These are phyloP conservation scores for Vombatus ursinus DNA, from an alignment of 2,113 vertebrate genomes.

Conservation along the genomic window DNA sequence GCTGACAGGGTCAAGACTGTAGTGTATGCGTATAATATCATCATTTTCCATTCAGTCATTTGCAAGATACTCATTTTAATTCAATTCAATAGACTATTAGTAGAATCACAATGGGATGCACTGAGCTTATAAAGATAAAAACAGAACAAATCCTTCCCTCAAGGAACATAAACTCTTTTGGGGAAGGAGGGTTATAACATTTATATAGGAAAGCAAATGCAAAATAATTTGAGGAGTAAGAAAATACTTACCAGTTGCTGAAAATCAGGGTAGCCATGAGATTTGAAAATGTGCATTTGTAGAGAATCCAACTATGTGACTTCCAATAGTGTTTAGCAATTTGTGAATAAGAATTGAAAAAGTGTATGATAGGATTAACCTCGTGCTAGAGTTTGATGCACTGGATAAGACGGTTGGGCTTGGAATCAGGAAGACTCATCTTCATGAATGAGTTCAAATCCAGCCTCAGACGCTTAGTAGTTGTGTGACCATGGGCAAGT, in stretches of 20 bases:
- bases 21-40: neutral
- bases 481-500: no score
- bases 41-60: constrained; percentile 20
- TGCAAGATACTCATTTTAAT: neutral
- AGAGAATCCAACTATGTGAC: neutral
- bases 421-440: no score
- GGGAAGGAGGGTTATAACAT: neutral
- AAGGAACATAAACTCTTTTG: neutral
- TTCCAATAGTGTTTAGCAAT: neutral
- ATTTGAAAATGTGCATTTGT: neutral
- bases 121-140: neutral
- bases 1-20: neutral
- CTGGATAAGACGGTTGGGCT: no score
- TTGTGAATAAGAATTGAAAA: neutral
- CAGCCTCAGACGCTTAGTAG: no score
- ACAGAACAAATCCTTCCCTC: neutral
- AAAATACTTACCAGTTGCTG: neutral
- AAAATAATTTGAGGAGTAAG: neutral
- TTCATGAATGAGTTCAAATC: no score
- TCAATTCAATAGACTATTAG: neutral
- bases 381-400: no score
- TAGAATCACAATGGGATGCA: neutral
- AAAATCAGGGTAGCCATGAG: neutral
- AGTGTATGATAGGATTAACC: neutral
- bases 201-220: neutral